Conservation (phyloP, 1,140 invertebrate genomes). For the Sminthurinus signatus region DNA sequence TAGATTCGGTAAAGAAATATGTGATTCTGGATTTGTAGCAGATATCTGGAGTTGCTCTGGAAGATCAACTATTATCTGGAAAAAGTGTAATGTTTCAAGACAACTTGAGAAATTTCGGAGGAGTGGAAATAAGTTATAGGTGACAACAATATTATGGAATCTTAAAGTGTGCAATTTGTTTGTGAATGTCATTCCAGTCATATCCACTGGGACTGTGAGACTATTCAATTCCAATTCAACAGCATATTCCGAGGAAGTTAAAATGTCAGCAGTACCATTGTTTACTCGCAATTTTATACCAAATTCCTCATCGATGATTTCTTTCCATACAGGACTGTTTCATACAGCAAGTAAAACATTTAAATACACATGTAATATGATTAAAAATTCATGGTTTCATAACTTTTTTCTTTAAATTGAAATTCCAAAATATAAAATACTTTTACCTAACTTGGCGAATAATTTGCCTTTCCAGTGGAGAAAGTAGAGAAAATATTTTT, state of each 20-base stretch:
- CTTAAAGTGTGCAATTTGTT: neutral
- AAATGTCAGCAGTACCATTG: neutral
- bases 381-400: too few relatives aligned
- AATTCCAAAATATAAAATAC: too few relatives aligned
- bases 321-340: constrained; percentile 1
- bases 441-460: constrained; percentile 1
- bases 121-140: constrained; percentile 2
- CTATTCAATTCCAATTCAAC: constrained; percentile 4
- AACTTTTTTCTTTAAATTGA: too few relatives aligned
- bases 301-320: constrained; percentile 9
- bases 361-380: too few relatives aligned
- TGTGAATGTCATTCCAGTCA: neutral
- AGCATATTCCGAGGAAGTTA: neutral
- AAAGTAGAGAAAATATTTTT: constrained; percentile 4
- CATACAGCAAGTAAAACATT: too few relatives aligned
- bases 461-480: neutral
- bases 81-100: neutral
- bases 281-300: neutral
- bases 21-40: neutral
- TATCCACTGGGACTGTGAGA: neutral
- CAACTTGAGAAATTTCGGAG: neutral
- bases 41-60: constrained; percentile 1
- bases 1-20: neutral
- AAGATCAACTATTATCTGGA: constrained; percentile 1
- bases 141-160: constrained; percentile 11